Evolutionary conservation across 2,888 invertebrate genomes (phyloP).

Genomic region (Eurytoma adleriae): DNA sequence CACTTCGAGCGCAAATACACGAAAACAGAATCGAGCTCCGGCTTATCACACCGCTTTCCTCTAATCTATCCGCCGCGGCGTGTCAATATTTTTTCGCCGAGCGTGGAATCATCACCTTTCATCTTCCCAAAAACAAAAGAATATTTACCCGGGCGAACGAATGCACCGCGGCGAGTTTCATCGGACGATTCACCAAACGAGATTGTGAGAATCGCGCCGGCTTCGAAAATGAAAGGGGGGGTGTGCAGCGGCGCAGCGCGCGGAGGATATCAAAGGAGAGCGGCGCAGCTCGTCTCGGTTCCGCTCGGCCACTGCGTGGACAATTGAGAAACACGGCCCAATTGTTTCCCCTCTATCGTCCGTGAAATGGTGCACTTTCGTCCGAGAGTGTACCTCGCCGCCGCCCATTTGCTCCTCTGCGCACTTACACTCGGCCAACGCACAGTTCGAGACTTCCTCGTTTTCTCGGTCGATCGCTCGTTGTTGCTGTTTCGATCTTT

Average conservation of each 20-base stretch:
- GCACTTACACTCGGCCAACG: not conserved
- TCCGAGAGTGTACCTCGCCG: slow-evolving; percentile 35
- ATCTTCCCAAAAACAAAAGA: not conserved
- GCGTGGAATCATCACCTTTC: not conserved
- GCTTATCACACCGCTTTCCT: too few relatives aligned
- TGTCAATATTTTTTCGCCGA: not conserved
- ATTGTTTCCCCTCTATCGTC: slow-evolving; percentile 56
- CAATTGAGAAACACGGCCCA: slow-evolving; percentile 54
- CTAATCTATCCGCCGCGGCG: not conserved
- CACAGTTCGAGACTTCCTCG: too few relatives aligned
- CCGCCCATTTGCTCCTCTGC: not conserved
- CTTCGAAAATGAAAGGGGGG: slow-evolving; percentile 41
- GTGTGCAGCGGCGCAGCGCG: not conserved
- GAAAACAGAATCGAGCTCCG: too few relatives aligned
- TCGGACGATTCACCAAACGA: not conserved
- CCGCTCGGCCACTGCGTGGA: slow-evolving; percentile 37
- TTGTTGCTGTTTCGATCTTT: too few relatives aligned
- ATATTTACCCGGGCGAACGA: slow-evolving; percentile 1
- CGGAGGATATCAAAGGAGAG: slow-evolving; percentile 25
- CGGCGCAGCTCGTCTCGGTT: slow-evolving; percentile 31
- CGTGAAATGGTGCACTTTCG: slow-evolving; percentile 51
- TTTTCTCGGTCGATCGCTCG: not conserved
- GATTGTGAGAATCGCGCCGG: not conserved
- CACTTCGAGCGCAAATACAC: too few relatives aligned
- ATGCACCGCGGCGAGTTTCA: not conserved